These are phyloP conservation scores for Dicaeum eximium DNA, from an alignment of 2,113 vertebrate species.

Conservation along the genomic window DNA sequence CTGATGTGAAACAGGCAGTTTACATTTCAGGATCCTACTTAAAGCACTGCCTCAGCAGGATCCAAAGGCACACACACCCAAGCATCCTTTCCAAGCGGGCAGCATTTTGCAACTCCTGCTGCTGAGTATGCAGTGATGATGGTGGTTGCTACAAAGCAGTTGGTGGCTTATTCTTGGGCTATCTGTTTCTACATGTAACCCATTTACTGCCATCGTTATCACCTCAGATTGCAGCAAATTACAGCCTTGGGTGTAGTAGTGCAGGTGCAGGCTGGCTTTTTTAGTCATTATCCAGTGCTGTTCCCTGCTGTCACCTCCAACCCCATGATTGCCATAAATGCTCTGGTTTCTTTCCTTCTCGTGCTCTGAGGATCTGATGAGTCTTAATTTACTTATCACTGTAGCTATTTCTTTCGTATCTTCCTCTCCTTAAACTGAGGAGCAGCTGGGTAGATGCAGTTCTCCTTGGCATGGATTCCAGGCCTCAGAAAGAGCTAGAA, in stretches of 20 bases:
- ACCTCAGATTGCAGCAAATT: constrained; percentile 67
- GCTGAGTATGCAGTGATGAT: constrained; percentile 56
- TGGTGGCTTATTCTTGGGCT: constrained; percentile 83
- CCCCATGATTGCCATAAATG: constrained; percentile 24
- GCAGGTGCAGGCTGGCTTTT: constrained; percentile 63
- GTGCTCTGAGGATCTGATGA: constrained; percentile 40
- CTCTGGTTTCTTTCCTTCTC: constrained; percentile 38
- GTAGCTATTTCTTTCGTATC: constrained; percentile 43
- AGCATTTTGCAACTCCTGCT: constrained; percentile 33
- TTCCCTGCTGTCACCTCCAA: constrained; percentile 23
- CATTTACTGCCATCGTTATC: constrained; percentile 68
- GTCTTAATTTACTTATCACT: constrained; percentile 25
- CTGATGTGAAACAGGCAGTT: background rate
- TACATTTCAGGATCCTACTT: background rate
- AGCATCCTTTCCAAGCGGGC: constrained; percentile 1
- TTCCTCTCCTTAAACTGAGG: background rate
- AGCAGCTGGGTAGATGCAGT: background rate
- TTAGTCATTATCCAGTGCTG: constrained; percentile 60
- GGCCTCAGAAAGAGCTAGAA: background rate
- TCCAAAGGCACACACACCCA: background rate
- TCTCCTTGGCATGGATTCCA: background rate
- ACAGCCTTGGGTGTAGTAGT: constrained; percentile 49
- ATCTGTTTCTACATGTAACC: constrained; percentile 69
- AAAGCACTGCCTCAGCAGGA: background rate
- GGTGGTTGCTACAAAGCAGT: constrained; percentile 75